Base-by-base conservation (phyloP, 2,797 vertebrate genomes). In the Xenops minutus region DNA sequence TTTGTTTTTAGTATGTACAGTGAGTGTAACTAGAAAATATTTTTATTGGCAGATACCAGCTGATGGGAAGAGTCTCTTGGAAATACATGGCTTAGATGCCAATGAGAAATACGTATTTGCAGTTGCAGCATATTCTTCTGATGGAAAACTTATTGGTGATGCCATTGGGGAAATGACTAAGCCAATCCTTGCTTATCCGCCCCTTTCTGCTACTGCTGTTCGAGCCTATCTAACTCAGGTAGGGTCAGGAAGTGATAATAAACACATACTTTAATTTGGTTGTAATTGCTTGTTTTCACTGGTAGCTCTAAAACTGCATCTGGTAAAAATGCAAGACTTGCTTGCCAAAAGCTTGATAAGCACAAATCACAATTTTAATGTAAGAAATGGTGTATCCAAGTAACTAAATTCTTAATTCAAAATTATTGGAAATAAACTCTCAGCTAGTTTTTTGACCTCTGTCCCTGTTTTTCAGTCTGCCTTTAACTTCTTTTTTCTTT, bases 61-160 rank as follows among this genome's bases (percentile, higher is more conserved):
- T 21, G 93, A 97, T 86, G 98, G 98, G 49, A 98, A 97, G 92
- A 98, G 97, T 46, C 52, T 98, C 75, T 97, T 99, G 90, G 98
- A 96, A 95, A 98, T 99, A 54, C 97, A 98, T 61, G 98, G 98
- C 17, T 97, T 99, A 89, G 97, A 99, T 93, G 96, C 98, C 79
- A 99, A 99, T 97, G 98, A 99, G 97, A 99, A 97, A 85, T 99
- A 99, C 14, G 41, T 99, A 84, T 99, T 99, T 98, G 99, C 99
- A 17, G 94, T 99, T 5, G 99, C 99, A 85, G 99, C 99, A 5
- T 99, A 99, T 95, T 97, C 98, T 94, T 97, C 96, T 87, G 95
- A 98, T 89, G 99, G 99, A 37, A 98, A 97, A 72, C 98, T 99
- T 46, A 90, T 99, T n/a, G 98, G 99, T 26, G 97, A 97, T 69